These are phyloP conservation scores for Sciurus carolinensis DNA, from an alignment of 2,797 vertebrate species.

Conservation along the genomic window DNA sequence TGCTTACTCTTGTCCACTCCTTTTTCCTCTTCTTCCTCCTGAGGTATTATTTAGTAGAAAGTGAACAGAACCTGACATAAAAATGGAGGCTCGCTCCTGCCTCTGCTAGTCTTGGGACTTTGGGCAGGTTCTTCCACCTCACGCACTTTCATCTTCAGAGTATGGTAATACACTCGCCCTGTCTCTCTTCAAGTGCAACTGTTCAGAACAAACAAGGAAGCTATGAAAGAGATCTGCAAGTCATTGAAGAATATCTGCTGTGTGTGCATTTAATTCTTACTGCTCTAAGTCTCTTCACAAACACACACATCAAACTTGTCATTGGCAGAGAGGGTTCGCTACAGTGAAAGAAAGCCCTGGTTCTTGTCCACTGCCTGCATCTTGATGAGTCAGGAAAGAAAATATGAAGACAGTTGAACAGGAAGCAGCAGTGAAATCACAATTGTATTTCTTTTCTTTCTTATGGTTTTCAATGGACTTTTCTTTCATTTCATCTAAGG, in stretches of 20 bases:
- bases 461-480: not conserved
- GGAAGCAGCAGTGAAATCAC: not conserved
- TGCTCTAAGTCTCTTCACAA: not conserved
- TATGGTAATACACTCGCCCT: not conserved
- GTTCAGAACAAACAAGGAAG: not conserved
- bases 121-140: not conserved
- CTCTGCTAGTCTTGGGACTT: not conserved
- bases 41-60: not conserved
- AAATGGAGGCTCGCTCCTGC: not conserved
- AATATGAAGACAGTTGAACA: not conserved
- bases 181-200: not conserved
- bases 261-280: not conserved
- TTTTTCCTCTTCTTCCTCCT: not conserved
- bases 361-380: not conserved
- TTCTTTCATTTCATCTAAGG: not conserved
- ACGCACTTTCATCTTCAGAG: not conserved
- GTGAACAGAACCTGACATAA: not conserved
- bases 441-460: not conserved
- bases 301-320: not conserved
- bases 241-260: not conserved
- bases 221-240: not conserved
- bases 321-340: fast-evolving
- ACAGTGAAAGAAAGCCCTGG: not conserved
- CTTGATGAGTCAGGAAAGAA: not conserved
- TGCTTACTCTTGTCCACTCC: not conserved